phyloP scores from a whole-genome alignment of 2,113 vertebrate species.

The Gobio gobio region DNA sequence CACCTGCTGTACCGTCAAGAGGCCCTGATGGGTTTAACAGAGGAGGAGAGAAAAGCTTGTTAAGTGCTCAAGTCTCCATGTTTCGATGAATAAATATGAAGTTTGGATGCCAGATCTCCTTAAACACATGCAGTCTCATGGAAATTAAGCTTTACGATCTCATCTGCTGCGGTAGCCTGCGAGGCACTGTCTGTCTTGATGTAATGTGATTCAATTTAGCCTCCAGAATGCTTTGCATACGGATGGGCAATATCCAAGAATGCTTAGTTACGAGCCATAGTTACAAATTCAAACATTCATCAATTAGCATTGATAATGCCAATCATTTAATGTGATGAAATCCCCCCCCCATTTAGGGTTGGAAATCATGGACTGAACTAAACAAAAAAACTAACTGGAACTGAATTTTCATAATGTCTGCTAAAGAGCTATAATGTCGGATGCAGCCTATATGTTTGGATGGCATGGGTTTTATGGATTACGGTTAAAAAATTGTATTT shows the following conservation, averaged over 20 bases:
- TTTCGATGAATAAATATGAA: constrained; percentile 61
- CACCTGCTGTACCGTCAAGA: constrained; percentile 58
- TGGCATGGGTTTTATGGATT: too few species aligned
- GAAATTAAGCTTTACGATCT: constrained; percentile 64
- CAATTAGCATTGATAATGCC: constrained; percentile 40
- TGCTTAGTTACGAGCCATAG: constrained; percentile 35
- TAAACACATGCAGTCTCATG: constrained; percentile 62
- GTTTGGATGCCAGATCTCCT: constrained; percentile 59
- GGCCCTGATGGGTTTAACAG: constrained; percentile 55
- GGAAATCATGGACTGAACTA: not conserved
- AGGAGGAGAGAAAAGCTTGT: constrained; percentile 47
- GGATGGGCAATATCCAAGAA: constrained; percentile 47
- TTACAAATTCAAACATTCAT: constrained; percentile 41
- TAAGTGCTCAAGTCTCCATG: constrained; percentile 59
- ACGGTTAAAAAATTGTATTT: too few species aligned
- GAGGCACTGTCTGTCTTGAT: constrained; percentile 34
- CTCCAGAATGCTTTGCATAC: constrained; percentile 59
- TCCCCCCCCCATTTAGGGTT: not conserved
- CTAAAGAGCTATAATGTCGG: not conserved
- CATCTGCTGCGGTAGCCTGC: constrained; percentile 56
- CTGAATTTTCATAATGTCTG: not conserved
- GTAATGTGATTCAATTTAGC: constrained; percentile 56
- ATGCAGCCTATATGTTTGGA: too few species aligned
- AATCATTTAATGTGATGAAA: constrained; percentile 21
- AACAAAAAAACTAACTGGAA: not conserved